These are phyloP conservation scores for Melanotaenia maccullochi DNA, from an alignment of 2,797 vertebrate genomes.

Conservation along the genomic window DNA sequence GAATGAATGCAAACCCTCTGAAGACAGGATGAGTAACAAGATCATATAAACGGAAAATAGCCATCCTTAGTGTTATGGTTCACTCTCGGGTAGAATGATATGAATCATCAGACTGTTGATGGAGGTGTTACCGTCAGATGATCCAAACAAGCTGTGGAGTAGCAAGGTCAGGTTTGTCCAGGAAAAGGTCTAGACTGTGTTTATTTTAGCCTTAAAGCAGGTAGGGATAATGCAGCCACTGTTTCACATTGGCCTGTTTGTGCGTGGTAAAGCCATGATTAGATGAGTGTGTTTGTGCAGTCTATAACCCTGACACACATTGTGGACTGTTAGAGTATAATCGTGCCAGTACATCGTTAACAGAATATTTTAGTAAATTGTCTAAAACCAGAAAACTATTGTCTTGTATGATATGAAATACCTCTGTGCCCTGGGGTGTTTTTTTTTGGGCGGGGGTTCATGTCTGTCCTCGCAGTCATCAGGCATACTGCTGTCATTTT, in stretches of 20 bases:
- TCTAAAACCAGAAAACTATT: background rate
- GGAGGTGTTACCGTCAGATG: constrained; percentile 6
- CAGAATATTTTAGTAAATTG: background rate
- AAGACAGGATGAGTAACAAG: background rate
- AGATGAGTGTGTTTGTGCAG: background rate
- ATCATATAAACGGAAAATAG: constrained; percentile 26
- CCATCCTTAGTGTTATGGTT: background rate
- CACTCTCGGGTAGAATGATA: background rate
- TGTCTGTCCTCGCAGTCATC: constrained; percentile 11
- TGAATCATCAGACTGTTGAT: background rate
- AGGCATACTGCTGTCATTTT: constrained; percentile 58
- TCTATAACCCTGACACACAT: too few relatives aligned
- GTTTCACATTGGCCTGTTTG: background rate
- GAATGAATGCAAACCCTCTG: background rate
- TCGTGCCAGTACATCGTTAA: too few relatives aligned
- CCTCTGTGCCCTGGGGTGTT: background rate
- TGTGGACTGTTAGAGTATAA: background rate
- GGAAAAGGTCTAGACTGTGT: constrained; percentile 61
- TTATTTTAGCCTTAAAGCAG: constrained; percentile 55
- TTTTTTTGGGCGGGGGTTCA: background rate
- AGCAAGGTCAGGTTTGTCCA: constrained; percentile 47
- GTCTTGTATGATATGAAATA: background rate
- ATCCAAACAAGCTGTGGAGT: background rate
- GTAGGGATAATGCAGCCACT: constrained; percentile 27
- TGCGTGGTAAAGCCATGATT: background rate